These are phyloP conservation scores for Haemorhous mexicanus DNA, from an alignment of 2,113 vertebrate species.

Conservation along the genomic window DNA sequence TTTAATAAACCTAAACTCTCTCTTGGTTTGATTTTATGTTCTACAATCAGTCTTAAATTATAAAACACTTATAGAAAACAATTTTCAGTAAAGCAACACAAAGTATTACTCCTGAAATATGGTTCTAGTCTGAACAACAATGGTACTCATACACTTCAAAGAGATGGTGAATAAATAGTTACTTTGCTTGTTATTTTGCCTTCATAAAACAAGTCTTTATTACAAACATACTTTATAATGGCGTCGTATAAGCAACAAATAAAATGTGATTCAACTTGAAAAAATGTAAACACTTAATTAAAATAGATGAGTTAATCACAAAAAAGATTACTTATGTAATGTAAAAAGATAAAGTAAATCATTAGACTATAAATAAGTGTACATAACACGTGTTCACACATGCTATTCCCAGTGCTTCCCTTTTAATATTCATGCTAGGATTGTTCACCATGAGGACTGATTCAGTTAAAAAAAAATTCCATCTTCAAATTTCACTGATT, in stretches of 20 bases:
- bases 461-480: background rate
- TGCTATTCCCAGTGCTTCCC: background rate
- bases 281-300: conserved; percentile 33
- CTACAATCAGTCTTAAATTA: background rate
- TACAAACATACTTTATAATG: background rate
- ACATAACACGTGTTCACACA: background rate
- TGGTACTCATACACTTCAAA: background rate
- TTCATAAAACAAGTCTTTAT: conserved; percentile 7
- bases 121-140: background rate
- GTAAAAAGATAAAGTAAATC: background rate
- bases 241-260: background rate
- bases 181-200: background rate
- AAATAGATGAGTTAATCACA: background rate
- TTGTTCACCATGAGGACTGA: background rate
- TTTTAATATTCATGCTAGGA: background rate
- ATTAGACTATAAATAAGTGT: background rate
- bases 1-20: background rate
- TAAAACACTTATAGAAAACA: background rate
- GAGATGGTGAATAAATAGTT: background rate
- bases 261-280: background rate
- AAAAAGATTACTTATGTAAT: background rate
- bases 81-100: background rate
- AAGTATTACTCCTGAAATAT: background rate
- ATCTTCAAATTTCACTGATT: background rate
- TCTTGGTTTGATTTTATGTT: background rate